phyloP scores from a whole-genome alignment of 2,797 vertebrate species.

The Notolepis coatsorum region DNA sequence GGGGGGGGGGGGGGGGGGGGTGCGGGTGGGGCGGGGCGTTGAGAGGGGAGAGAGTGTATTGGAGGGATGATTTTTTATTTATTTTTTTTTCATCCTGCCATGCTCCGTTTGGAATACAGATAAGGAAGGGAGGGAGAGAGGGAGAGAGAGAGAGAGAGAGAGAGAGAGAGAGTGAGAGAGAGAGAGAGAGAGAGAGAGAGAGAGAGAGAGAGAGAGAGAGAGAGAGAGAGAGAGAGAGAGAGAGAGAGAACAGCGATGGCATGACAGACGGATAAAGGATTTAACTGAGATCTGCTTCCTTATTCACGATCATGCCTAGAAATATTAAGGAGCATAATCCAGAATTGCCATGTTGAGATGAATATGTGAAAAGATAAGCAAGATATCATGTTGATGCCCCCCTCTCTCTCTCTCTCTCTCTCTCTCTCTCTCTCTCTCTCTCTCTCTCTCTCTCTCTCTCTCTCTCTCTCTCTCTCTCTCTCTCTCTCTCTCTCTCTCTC shows the following conservation, averaged over 20 bases:
- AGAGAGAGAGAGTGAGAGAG: conserved; percentile 40
- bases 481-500: no score
- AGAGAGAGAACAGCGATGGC: conserved; percentile 10
- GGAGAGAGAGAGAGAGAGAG: conserved; percentile 16
- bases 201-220: conserved; percentile 47
- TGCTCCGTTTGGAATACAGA: conserved; percentile 78
- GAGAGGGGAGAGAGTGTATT: conserved; percentile 58
- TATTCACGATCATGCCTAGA: conserved; percentile 28
- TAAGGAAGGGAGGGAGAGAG: conserved; percentile 56
- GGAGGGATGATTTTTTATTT: conserved; percentile 54
- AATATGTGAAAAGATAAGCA: not conserved
- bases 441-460: no score
- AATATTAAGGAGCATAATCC: not conserved
- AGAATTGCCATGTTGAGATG: not conserved
- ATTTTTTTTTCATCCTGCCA: conserved; percentile 71
- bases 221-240: conserved; percentile 56
- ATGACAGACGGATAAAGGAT: not conserved
- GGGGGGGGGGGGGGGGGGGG: conserved; percentile 71
- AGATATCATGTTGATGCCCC: not conserved
- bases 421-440: no score
- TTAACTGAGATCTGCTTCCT: conserved; percentile 41
- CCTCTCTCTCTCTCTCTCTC: no score
- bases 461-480: no score
- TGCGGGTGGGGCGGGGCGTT: conserved; percentile 52
- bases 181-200: conserved; percentile 42